Conservation (phyloP, 64 coral and sea anemone species). For the Pocillopora verrucosa region DNA sequence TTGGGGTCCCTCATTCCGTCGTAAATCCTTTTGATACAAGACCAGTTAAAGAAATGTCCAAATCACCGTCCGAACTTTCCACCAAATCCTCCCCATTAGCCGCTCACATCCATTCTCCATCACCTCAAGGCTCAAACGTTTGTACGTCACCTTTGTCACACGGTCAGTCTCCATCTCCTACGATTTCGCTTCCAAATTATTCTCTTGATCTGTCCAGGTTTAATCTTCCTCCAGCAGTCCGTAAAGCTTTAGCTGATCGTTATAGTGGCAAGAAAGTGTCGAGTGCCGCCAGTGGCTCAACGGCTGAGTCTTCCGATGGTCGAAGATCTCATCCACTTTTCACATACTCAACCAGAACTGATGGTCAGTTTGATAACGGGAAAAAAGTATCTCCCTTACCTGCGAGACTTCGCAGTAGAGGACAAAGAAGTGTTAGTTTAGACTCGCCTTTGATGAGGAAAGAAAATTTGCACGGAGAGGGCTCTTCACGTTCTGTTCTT, state of each 20-base stretch:
- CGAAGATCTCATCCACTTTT: conserved; percentile 27
- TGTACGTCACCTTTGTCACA: background rate
- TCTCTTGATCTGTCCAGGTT: conserved; percentile 52
- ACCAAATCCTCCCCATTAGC: background rate
- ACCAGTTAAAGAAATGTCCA: background rate
- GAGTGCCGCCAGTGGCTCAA: background rate
- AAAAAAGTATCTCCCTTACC: conserved; percentile 17
- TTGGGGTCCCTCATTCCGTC: conserved; percentile 49
- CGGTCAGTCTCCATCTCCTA: background rate
- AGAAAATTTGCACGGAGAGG: background rate
- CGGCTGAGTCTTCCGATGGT: background rate
- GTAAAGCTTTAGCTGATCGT: conserved; percentile 39
- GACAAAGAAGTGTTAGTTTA: conserved; percentile 53
- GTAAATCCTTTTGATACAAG: conserved; percentile 3
- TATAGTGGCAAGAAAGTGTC: conserved; percentile 24
- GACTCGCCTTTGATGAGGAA: conserved; percentile 33
- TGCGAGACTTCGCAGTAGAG: conserved; percentile 25
- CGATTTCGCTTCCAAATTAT: background rate
- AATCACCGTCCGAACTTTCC: conserved; percentile 30
- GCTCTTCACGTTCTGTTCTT: background rate
- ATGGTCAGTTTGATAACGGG: background rate
- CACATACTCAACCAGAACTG: background rate
- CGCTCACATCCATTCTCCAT: background rate
- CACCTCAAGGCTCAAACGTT: background rate
- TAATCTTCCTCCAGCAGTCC: conserved; percentile 51